These are phyloP conservation scores for Platyura marginata DNA, from an alignment of 1,140 invertebrate species.

Conservation along the genomic window DNA sequence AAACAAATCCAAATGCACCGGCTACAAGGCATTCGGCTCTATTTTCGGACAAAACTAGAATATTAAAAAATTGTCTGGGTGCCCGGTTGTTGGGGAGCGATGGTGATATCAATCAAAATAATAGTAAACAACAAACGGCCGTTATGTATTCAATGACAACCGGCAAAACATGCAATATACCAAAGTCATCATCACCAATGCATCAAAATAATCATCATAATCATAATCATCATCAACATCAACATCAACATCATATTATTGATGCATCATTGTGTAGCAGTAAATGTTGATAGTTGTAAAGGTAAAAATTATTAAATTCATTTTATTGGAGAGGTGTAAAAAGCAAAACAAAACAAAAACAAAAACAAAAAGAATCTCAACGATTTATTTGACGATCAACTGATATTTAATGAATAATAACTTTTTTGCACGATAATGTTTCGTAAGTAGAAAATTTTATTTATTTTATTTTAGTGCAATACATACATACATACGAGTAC, in stretches of 20 bases:
- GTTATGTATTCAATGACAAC: background rate
- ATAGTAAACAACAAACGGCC: background rate
- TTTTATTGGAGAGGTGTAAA: too few relatives aligned
- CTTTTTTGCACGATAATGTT: too few relatives aligned
- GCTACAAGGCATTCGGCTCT: background rate
- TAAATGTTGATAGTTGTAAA: background rate
- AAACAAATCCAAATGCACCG: background rate
- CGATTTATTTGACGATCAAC: too few relatives aligned
- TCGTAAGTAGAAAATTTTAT: too few relatives aligned
- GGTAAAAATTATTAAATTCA: too few relatives aligned
- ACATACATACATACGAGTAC: too few relatives aligned
- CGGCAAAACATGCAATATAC: background rate
- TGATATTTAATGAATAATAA: too few relatives aligned
- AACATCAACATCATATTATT: background rate
- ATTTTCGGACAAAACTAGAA: slow-evolving; percentile 1
- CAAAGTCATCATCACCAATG: background rate
- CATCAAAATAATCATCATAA: too few relatives aligned
- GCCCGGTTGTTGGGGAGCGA: background rate
- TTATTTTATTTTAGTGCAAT: too few relatives aligned
- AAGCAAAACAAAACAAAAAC: too few relatives aligned
- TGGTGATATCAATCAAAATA: slow-evolving; percentile 3
- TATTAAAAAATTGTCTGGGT: background rate
- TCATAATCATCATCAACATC: too few relatives aligned
- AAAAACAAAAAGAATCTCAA: too few relatives aligned
- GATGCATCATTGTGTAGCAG: background rate